Evolutionary conservation across 2,888 invertebrate genomes (phyloP).

Genomic region (Gerris lacustris): DNA sequence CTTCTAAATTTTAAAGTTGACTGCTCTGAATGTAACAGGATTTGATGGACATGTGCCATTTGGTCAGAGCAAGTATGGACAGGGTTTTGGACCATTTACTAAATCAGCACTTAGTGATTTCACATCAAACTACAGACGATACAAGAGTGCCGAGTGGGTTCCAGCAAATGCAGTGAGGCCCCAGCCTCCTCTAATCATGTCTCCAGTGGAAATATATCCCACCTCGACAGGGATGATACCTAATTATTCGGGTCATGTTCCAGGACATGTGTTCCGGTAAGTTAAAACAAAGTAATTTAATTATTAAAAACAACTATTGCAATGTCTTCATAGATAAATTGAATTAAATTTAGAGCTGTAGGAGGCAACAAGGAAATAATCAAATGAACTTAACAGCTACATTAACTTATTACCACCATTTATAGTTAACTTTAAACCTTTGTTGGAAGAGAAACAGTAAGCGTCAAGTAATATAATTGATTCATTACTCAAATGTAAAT

Average conservation of each 20-base stretch:
- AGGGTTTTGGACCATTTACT: constrained; percentile 51
- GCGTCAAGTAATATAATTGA: too few relatives aligned
- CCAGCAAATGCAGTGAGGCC: constrained; percentile 48
- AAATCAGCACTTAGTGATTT: constrained; percentile 62
- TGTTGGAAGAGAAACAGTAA: too few relatives aligned
- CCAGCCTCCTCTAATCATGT: constrained; percentile 42
- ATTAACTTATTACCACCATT: too few relatives aligned
- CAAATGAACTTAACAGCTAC: too few relatives aligned
- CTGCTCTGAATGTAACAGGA: constrained; percentile 37
- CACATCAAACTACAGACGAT: constrained; percentile 57
- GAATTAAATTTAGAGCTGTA: too few relatives aligned
- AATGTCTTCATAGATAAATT: too few relatives aligned
- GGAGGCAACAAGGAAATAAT: too few relatives aligned
- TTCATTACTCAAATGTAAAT: too few relatives aligned
- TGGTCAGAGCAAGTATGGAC: constrained; percentile 51
- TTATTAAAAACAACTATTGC: too few relatives aligned
- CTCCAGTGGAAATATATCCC: constrained; percentile 54
- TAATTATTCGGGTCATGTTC: constrained; percentile 65
- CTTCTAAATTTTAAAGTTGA: too few relatives aligned
- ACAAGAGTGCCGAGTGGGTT: constrained; percentile 62
- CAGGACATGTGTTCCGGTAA: constrained; percentile 58
- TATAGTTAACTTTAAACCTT: too few relatives aligned
- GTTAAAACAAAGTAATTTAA: constrained; percentile 9
- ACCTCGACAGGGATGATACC: constrained; percentile 61
- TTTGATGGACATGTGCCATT: constrained; percentile 55